Percentiles rank a stretch among this genome's conserved stretches.
These are phyloP conservation scores for Phocoena sinus DNA, from an alignment of 2,113 vertebrate species.

Conservation along the genomic window DNA sequence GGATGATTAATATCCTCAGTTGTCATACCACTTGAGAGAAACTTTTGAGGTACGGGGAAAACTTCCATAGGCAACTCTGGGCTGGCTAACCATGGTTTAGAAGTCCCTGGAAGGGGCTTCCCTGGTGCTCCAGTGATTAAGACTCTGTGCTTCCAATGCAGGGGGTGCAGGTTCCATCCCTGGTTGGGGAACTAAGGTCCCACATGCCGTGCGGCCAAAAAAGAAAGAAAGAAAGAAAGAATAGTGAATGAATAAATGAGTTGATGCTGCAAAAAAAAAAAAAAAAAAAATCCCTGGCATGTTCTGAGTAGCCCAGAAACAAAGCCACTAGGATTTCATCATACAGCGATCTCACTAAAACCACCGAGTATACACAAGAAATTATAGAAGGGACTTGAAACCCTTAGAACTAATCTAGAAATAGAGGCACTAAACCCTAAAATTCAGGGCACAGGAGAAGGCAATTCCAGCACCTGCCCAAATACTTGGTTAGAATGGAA, in stretches of 20 bases:
- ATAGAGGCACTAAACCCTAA: background rate
- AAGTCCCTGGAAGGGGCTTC: background rate
- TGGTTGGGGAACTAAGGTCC: too few species aligned
- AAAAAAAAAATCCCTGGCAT: background rate
- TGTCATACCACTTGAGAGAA: background rate
- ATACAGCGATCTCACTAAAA: background rate
- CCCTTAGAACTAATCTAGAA: background rate
- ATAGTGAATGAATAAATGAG: too few species aligned
- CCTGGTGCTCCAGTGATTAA: too few species aligned
- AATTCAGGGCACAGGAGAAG: background rate
- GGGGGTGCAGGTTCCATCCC: too few species aligned
- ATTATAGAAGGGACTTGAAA: background rate
- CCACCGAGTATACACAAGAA: background rate
- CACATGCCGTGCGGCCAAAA: too few species aligned
- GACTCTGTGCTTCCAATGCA: too few species aligned
- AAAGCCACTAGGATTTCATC: background rate
- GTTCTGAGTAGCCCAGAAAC: background rate
- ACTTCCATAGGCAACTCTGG: background rate
- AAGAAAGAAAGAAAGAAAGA: too few species aligned
- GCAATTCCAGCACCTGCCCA: background rate
- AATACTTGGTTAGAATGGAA: background rate
- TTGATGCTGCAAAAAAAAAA: too few species aligned
- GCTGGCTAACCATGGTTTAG: background rate
- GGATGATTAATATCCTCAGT: conserved; percentile 1
- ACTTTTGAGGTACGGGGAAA: background rate